Evolutionary conservation across 2,888 invertebrate species (phyloP).

Genomic region (Drosophila lutescens): DNA sequence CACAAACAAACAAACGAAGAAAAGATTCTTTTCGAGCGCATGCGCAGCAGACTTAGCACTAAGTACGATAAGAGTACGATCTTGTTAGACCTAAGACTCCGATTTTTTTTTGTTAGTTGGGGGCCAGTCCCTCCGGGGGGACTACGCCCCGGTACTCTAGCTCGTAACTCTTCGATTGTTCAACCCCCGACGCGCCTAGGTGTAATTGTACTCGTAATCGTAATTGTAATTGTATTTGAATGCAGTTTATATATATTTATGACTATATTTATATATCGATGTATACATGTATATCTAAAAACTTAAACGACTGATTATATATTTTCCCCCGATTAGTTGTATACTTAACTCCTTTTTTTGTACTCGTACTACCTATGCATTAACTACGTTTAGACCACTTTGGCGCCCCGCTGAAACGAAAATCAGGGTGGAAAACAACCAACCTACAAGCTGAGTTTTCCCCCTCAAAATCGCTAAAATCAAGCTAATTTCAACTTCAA

Average conservation of each 20-base stretch:
- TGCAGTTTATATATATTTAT: constrained; percentile 41
- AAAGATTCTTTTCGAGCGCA: constrained; percentile 18
- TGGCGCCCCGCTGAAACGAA: constrained; percentile 42
- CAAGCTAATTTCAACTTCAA: constrained; percentile 54
- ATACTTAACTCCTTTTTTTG: constrained; percentile 31
- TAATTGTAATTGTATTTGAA: constrained; percentile 29
- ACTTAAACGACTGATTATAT: constrained; percentile 76
- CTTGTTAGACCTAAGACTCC: constrained; percentile 30
- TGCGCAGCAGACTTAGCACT: constrained; percentile 29
- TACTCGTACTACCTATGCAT: constrained; percentile 38
- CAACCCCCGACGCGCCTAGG: constrained; percentile 7
- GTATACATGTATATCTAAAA: constrained; percentile 64
- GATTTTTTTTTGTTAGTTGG: constrained; percentile 31
- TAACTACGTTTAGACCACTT: constrained; percentile 39
- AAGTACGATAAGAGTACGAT: constrained; percentile 26
- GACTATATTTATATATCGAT: constrained; percentile 43
- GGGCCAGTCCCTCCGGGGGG: constrained; percentile 15
- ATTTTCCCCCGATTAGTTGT: constrained; percentile 69
- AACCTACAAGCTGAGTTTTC: constrained; percentile 15
- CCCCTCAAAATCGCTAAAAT: not conserved
- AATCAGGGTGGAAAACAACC: constrained; percentile 4
- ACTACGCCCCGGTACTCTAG: constrained; percentile 22
- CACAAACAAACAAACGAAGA: constrained; percentile 2
- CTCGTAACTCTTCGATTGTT: constrained; percentile 35
- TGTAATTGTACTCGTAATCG: constrained; percentile 18